Base-by-base conservation (phyloP, 2,888 invertebrate genomes). In the Ditylenchus weischeri region DNA sequence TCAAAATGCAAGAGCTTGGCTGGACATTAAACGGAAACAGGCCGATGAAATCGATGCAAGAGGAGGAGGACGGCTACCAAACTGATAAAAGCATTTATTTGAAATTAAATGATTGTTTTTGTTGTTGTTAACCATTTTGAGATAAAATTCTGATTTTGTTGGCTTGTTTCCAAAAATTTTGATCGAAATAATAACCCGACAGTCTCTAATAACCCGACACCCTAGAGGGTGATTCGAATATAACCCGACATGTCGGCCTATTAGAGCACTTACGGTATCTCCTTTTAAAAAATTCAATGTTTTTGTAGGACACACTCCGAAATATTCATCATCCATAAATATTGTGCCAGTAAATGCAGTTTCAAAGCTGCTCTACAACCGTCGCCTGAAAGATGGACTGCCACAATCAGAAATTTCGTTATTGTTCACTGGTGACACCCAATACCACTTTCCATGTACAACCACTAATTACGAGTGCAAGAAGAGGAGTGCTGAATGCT, bases 381-480 rank as follows among this genome's bases (percentile, higher is more conserved):
- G 54, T 10, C n/a, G 11, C 7, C 13, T 23, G 13, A 43, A 15
- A 15, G 8, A 43, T 43, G 43, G 43, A 15, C 11, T 13, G 15
- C n/a, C 21, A 15, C 5, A 5, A n/a, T n/a, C 48, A 2, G 47
- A 38, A 62, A 19, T 62, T 18, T 62, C 43, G 8, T 47, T 62
- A 8, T 5, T 62, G 18, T 62, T 62, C 43, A 62, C 62, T 23
- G 62, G 62, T 48, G 62, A 62, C 48, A 38, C 62, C 7, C 62
- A 62, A 18, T 62, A 62, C 23, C 49, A 62, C 43, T 62, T 21
- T n/a, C 47, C 43, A 47, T 62, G 62, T 48, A 62, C 62, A 19
- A 4, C 35, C 19, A 29, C 10, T 8, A 62, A 62, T 8, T 8
- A n/a, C 19, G 62, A 62, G 19, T 62, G 62, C 18, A 62, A 62